Evolutionary conservation across 2,888 invertebrate genomes (phyloP).

Genomic region (Tenodera sinensis): DNA sequence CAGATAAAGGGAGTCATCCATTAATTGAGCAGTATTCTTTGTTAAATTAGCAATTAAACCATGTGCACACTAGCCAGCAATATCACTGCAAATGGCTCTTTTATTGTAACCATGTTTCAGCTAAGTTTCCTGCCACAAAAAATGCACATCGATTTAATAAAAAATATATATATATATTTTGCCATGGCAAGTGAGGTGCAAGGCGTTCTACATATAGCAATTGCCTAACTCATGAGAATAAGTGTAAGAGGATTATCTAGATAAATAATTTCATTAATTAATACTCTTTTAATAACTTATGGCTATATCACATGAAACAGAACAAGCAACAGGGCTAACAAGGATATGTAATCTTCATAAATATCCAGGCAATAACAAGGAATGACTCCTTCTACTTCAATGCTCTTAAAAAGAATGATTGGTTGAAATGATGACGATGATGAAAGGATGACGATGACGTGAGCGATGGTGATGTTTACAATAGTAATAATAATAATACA

Average conservation of each 20-base stretch:
- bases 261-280: conserved; percentile 25
- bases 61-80: conserved; percentile 11
- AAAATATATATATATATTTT: not conserved
- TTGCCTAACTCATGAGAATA: conserved; percentile 21
- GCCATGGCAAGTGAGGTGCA: conserved; percentile 8
- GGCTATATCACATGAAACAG: conserved; percentile 35
- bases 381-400: conserved; percentile 26
- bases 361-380: conserved; percentile 31
- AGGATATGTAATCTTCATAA: conserved; percentile 34
- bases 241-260: conserved; percentile 9
- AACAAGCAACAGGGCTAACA: conserved; percentile 35
- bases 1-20: conserved; percentile 14
- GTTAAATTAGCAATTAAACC: conserved; percentile 5
- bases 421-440: not conserved
- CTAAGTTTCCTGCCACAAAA: not conserved
- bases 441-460: not conserved
- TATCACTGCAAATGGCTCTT: not conserved
- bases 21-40: conserved; percentile 14
- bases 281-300: conserved; percentile 34
- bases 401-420: not conserved
- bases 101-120: not conserved
- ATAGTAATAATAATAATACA: conserved; percentile 23
- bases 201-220: conserved; percentile 8
- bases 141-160: not conserved
- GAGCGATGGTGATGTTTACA: not conserved